These are phyloP conservation scores for Panopea generosa DNA, from an alignment of 2,888 invertebrate genomes.

Conservation along the genomic window DNA sequence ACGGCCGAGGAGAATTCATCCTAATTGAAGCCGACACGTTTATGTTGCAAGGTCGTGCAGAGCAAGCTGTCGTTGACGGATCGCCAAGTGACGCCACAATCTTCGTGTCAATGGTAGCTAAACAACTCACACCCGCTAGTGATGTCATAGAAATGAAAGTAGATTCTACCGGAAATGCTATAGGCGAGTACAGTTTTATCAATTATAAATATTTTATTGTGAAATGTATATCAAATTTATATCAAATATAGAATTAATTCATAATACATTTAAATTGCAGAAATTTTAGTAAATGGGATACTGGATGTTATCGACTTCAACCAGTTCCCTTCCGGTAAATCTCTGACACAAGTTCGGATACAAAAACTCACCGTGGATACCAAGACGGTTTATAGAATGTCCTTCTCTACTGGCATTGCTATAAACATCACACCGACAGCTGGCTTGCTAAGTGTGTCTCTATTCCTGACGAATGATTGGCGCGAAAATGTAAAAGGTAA, in stretches of 20 bases:
- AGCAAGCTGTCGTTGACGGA: conserved; percentile 24
- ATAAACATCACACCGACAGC: conserved; percentile 27
- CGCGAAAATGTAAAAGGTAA: conserved; percentile 30
- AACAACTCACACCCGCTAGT: conserved; percentile 47
- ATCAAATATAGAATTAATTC: too few relatives aligned
- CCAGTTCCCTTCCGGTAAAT: conserved; percentile 16
- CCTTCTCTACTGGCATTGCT: conserved; percentile 43
- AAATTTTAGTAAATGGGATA: conserved; percentile 45
- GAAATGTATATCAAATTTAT: too few relatives aligned
- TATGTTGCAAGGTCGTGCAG: conserved; percentile 41
- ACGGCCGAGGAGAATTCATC: conserved; percentile 71
- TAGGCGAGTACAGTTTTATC: conserved; percentile 33
- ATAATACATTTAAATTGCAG: too few relatives aligned
- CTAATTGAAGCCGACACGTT: conserved; percentile 42
- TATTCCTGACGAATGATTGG: conserved; percentile 33
- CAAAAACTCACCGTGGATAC: conserved; percentile 17
- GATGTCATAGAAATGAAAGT: conserved; percentile 59
- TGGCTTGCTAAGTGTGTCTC: conserved; percentile 23
- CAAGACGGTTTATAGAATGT: conserved; percentile 49
- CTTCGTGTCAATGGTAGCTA: conserved; percentile 56
- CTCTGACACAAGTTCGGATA: conserved; percentile 23
- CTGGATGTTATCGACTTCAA: conserved; percentile 28
- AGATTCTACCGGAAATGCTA: conserved; percentile 29
- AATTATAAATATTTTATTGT: too few relatives aligned
- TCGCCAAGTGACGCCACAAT: conserved; percentile 56